Evolutionary conservation across 1,140 invertebrate species (phyloP), one percentile per base, ranked within the genome.

Genomic region (Thrips palmi): DNA sequence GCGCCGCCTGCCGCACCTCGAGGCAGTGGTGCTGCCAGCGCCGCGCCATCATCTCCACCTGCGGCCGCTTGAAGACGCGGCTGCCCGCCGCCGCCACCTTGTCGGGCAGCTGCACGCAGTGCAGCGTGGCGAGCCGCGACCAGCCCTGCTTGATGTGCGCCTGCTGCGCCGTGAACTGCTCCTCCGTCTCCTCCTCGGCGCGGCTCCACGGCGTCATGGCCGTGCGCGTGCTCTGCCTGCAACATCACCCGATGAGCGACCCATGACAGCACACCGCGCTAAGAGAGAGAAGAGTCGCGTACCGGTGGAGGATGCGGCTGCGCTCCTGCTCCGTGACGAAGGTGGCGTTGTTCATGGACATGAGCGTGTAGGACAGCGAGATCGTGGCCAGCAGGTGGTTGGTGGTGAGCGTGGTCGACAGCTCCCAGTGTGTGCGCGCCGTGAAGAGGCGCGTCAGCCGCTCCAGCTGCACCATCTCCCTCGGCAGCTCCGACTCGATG

Each of bases 11-110:
- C 7, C 94, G 62, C 19, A 85, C 75, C 65, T 98, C 93, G 5
- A 97, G 67, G 59, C 93, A 97, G 44, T 93, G 81, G 63, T 98
- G 93, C 57, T 98, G 94, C 94, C 94, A 99, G 30, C 89, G 67
- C 18, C 89, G 71, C 7, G 92, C 93, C 64, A 98, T 71, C 74
- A 96, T 89, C 58, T 98, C 93, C 1, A 98, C 83, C 58, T 89
- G 80, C 0, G 91, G 88, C 15, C 84, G 68, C 54, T 93, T 88
- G 53, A 91, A 97, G 36, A 71, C 70, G 44, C 77, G 75, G 0
- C 74, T 70, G 17, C 84, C 82, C 43, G 31, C 68, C 57, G 1
- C 65, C 58, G 14, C 63, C 15, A 85, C 74, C 57, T 85, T 86
- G 48, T 98, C 92, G 1, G 93, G 89, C 32, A 98, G 59, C 11